A percentile compares a stretch with the other conserved stretches of the same genome.
These are phyloP conservation scores for Sinodicranocentrus sp. DNA, from an alignment of 2,888 invertebrate genomes.

Conservation along the genomic window DNA sequence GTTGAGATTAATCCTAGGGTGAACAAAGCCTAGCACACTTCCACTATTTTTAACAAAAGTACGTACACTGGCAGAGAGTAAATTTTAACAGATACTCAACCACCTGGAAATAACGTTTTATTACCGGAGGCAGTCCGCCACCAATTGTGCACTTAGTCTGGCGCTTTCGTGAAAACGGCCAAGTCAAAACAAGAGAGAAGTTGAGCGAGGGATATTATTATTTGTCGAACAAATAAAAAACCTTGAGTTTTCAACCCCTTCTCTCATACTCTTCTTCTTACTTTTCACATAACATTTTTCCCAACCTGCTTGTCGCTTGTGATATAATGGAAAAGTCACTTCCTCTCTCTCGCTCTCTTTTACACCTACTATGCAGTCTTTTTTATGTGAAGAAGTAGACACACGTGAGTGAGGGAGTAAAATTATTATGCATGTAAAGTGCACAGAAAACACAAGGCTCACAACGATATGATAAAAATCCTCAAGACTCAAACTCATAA, in stretches of 20 bases:
- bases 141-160: not conserved
- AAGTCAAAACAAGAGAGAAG: not conserved
- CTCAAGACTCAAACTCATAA: constrained; percentile 46
- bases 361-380: not conserved
- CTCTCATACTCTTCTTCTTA: constrained; percentile 30
- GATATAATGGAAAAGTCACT: constrained; percentile 47
- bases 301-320: constrained; percentile 21
- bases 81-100: not conserved
- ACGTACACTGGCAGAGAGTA: not conserved
- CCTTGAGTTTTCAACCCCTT: constrained; percentile 57
- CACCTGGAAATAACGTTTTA: not conserved
- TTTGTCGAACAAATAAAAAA: constrained; percentile 21
- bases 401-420: constrained; percentile 41
- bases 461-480: constrained; percentile 40
- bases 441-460: not conserved
- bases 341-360: constrained; percentile 50
- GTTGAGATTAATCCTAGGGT: constrained; percentile 31
- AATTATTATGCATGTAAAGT: constrained; percentile 17
- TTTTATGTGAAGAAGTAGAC: not conserved
- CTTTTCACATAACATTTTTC: constrained; percentile 29
- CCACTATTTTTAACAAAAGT: not conserved
- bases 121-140: too few relatives aligned
- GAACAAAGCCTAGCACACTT: constrained; percentile 23
- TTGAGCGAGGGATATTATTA: constrained; percentile 5
- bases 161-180: not conserved